Base-by-base conservation (phyloP, 2,113 vertebrate species). In the Hypocryptadius cinnamomeus region DNA sequence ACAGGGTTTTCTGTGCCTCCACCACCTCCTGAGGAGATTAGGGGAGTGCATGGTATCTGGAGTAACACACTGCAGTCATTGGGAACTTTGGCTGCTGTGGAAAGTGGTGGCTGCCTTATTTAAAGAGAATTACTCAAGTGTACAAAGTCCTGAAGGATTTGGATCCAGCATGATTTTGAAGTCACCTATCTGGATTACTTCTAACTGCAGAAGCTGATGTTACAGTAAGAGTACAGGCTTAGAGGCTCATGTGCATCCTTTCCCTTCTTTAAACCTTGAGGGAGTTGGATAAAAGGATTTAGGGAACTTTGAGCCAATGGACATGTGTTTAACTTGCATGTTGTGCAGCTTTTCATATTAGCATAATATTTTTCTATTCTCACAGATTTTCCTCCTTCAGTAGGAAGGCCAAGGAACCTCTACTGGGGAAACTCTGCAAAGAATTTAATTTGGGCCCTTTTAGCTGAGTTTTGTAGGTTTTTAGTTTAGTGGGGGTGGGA, bases 21-120 rank as follows among this genome's bases (percentile, higher is more conserved):
- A 7, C 40, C 89, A 83, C 94, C 87, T 91, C 89, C 83, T 33
- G 56, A 80, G 91, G 25, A 94, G 94, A 94, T 95, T 80, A 80
- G 79, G n/a, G 79, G 47, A 77, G 89, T 51, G 73, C 66, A 19
- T 9, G 20, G 42, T 89, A 89, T 92, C 68, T 87, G 80, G 74
- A 83, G 42, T 68, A 70, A 63, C 44, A 65, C 39, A 14, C 65
- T 73, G 60, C 79, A 85, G 24, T 78, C 35, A 4, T 0, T 64
- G 63, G 89, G 48, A 85, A 37, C 64, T 92, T 44, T 15, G 48
- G 39, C 79, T 74, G 51, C 54, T 48, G 15, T 71, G 79, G 47
- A 81, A 85, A 79, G 47, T 44, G 22, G 22, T 15, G 89, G 74
- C 71, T 89, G 70, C 68, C 30, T 87, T 89, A 28, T 82, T 87